phyloP scores from a whole-genome alignment of 2,113 vertebrate genomes.

The Myiozetetes cayanensis region DNA sequence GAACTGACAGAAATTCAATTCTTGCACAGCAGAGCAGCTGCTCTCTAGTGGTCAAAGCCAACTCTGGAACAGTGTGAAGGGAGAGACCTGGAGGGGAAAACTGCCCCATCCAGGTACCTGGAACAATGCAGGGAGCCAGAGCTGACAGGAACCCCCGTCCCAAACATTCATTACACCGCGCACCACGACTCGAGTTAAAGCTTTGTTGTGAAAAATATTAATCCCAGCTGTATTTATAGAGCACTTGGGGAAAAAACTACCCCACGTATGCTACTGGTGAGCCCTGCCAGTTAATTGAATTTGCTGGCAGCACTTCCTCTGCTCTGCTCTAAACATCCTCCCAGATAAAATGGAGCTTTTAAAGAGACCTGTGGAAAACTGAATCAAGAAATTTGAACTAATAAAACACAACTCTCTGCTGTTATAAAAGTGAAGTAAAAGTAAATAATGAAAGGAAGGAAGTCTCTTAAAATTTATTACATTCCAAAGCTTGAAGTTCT shows the following conservation, averaged over 20 bases:
- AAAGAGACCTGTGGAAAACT: slow-evolving; percentile 79
- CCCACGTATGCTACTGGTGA: slow-evolving; percentile 64
- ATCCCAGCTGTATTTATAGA: slow-evolving; percentile 81
- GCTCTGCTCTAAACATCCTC: slow-evolving; percentile 78
- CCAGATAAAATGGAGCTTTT: slow-evolving; percentile 78
- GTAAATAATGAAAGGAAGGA: slow-evolving; percentile 89
- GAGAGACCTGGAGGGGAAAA: slow-evolving; percentile 68
- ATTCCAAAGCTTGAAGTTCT: slow-evolving; percentile 85
- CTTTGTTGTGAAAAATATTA: slow-evolving; percentile 77
- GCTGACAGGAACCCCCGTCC: slow-evolving; percentile 50
- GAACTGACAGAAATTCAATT: slow-evolving; percentile 80
- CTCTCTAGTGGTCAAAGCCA: slow-evolving; percentile 79
- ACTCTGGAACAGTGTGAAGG: slow-evolving; percentile 72
- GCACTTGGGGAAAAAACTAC: slow-evolving; percentile 75
- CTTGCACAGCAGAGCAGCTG: slow-evolving; percentile 78
- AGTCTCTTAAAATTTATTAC: slow-evolving; percentile 93
- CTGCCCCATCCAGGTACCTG: slow-evolving; percentile 67
- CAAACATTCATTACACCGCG: slow-evolving; percentile 69
- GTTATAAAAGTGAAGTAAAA: slow-evolving; percentile 84
- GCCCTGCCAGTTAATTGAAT: slow-evolving; percentile 80
- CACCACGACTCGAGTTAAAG: slow-evolving; percentile 66
- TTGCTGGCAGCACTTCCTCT: slow-evolving; percentile 78
- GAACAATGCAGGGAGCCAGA: slow-evolving; percentile 42
- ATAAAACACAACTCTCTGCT: slow-evolving; percentile 83
- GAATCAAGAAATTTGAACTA: slow-evolving; percentile 84